Base-by-base conservation (phyloP, 2,888 invertebrate genomes). In the Apantesis nais region DNA sequence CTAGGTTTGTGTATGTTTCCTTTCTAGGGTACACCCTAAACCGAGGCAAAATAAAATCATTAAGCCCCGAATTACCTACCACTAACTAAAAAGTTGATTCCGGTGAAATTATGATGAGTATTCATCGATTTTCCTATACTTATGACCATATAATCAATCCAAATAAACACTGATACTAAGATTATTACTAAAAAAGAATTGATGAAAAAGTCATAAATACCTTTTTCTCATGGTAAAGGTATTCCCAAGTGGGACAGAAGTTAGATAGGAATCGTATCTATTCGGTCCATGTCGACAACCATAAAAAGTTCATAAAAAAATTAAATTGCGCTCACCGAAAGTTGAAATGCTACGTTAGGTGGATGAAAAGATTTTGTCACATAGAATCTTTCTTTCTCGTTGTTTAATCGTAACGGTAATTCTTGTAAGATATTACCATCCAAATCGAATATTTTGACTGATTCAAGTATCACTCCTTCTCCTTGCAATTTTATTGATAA, bases 311-410 rank as follows among this genome's bases (percentile, higher is more conserved):
- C n/a, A n/a, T n/a, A n/a, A n/a, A n/a, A 48, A 8, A 1, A 22
- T 48, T 7, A 48, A 48, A 48, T 29, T 29, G 16, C 11, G 2
- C 61, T 62, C 22, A 62, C 61, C 31, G 37, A 62, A 62, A 62
- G 34, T 62, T 37, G 61, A 62, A 62, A 62, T 34, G 61, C 37
- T 62, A 37, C n/a, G 19, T 25, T 62, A 62, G 61, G 61, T 37
- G 61, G 61, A 22, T 37, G 34, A 62, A 62, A 62, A 22, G 31
- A 11, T 62, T 62, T 62, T 11, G 61, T 62, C 61, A n/a, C 37
- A 62, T 62, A 62, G 12, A n/a, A 62, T 3, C 11, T 62, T 34
- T 31, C 37, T 62, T 62, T 62, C 31, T 31, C 61, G 3, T 62
- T 34, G 4, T 34, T 22, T 12, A 62, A 37, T 22, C 61, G 61